These are phyloP conservation scores for Macrobrachium rosenbergii DNA, from an alignment of 1,140 invertebrate species.

Conservation along the genomic window DNA sequence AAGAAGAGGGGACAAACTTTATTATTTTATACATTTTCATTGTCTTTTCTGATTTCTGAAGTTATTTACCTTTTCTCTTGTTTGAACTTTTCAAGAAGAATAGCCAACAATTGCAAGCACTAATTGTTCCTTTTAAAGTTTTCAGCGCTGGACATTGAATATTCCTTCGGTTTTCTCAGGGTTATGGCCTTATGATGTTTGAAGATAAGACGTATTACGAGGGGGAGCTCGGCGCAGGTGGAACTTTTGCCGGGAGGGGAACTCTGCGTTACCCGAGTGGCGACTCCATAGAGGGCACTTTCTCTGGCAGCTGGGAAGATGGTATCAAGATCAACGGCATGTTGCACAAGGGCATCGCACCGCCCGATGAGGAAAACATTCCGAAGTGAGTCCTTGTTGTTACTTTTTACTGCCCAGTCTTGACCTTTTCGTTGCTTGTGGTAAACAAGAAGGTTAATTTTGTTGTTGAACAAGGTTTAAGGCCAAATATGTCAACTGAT, in stretches of 20 bases:
- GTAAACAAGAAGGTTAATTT: too few relatives aligned
- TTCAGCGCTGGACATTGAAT: background rate
- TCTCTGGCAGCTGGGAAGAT: conserved; percentile 45
- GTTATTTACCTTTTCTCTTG: conserved; percentile 15
- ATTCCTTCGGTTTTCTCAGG: background rate
- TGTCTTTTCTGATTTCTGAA: too few relatives aligned
- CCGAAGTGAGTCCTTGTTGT: conserved; percentile 34
- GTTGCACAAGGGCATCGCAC: conserved; percentile 32
- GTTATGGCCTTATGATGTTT: conserved; percentile 53
- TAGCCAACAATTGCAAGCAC: too few relatives aligned
- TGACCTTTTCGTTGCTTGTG: too few relatives aligned
- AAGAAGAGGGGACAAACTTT: too few relatives aligned
- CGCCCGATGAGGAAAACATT: conserved; percentile 37
- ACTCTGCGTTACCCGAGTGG: conserved; percentile 43
- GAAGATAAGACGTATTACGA: conserved; percentile 52
- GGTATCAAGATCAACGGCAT: conserved; percentile 50
- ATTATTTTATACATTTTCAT: too few relatives aligned
- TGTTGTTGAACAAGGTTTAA: too few relatives aligned
- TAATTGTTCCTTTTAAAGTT: background rate
- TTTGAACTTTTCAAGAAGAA: background rate
- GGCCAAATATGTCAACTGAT: too few relatives aligned
- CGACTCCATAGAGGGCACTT: conserved; percentile 47
- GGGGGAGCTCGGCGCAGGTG: conserved; percentile 53
- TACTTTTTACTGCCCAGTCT: background rate
- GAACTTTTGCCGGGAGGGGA: conserved; percentile 44